phyloP scores from a whole-genome alignment of 2,888 invertebrate genomes.

The Oxyteleia sp. region DNA sequence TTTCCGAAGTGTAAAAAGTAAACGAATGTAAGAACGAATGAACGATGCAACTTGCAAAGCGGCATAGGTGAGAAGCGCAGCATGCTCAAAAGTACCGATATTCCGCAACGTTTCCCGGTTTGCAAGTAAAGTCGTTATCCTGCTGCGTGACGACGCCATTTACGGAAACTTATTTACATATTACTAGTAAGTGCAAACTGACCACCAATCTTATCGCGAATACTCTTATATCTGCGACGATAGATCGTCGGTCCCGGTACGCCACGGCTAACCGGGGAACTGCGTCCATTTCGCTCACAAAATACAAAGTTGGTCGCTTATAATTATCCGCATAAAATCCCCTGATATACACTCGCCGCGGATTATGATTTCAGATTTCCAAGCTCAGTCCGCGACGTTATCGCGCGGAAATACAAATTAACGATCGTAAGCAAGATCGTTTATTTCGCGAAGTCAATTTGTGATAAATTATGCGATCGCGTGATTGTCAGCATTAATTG shows the following conservation, averaged over 20 bases:
- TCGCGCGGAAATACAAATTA: slow-evolving; percentile 57
- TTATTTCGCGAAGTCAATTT: slow-evolving; percentile 36
- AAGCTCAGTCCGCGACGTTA: slow-evolving; percentile 41
- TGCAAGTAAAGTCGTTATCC: slow-evolving; percentile 61
- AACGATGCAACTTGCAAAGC: slow-evolving; percentile 15
- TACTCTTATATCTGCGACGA: slow-evolving; percentile 53
- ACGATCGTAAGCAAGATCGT: slow-evolving; percentile 49
- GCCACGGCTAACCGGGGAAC: neutral
- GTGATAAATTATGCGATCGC: slow-evolving; percentile 56
- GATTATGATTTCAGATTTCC: slow-evolving; percentile 71
- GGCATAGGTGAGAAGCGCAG: slow-evolving; percentile 26
- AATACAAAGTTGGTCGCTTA: slow-evolving; percentile 38
- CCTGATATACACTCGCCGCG: slow-evolving; percentile 29
- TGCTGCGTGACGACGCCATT: slow-evolving; percentile 62
- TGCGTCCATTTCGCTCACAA: slow-evolving; percentile 20
- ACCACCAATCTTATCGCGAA: slow-evolving; percentile 63
- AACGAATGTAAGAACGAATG: slow-evolving; percentile 6
- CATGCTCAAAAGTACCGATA: slow-evolving; percentile 59
- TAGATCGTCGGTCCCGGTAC: slow-evolving; percentile 40
- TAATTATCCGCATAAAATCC: slow-evolving; percentile 64
- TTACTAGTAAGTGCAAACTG: slow-evolving; percentile 67
- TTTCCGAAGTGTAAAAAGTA: slow-evolving; percentile 1
- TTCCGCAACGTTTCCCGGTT: slow-evolving; percentile 52
- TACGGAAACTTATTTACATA: slow-evolving; percentile 68
- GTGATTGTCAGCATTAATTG: slow-evolving; percentile 65